These are phyloP conservation scores for Melitaea cinxia DNA, from an alignment of 1,140 invertebrate species.

Conservation along the genomic window DNA sequence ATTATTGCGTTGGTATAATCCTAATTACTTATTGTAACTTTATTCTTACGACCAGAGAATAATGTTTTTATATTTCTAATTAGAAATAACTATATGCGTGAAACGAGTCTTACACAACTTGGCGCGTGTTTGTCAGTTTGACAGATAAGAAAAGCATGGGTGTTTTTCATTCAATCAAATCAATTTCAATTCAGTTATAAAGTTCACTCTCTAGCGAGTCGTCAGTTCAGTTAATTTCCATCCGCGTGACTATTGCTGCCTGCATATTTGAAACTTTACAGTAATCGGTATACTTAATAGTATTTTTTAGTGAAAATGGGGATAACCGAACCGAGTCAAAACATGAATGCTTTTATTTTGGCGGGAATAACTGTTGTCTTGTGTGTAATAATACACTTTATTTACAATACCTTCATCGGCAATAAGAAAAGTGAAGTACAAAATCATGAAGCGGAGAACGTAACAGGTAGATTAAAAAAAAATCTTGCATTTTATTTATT, in stretches of 20 bases:
- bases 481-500: slow-evolving; percentile 2
- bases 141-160: slow-evolving; percentile 1
- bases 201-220: slow-evolving; percentile 23
- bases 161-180: slow-evolving; percentile 19
- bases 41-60: neutral
- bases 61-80: neutral
- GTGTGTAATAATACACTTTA: slow-evolving; percentile 65
- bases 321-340: slow-evolving; percentile 61
- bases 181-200: slow-evolving; percentile 19
- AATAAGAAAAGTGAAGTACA: slow-evolving; percentile 60
- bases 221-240: slow-evolving; percentile 52
- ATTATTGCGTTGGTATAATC: too few relatives aligned
- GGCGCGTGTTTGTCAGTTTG: slow-evolving; percentile 7
- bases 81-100: slow-evolving; percentile 1
- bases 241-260: slow-evolving; percentile 61
- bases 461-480: slow-evolving; percentile 53
- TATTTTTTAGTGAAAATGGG: slow-evolving; percentile 73
- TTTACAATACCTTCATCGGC: slow-evolving; percentile 66
- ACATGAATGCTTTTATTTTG: slow-evolving; percentile 55
- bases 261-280: slow-evolving; percentile 33
- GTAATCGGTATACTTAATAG: slow-evolving; percentile 35
- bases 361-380: slow-evolving; percentile 54
- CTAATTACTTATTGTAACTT: too few relatives aligned
- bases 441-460: slow-evolving; percentile 61
- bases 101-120: neutral